phyloP scores from a whole-genome alignment of 2,113 vertebrate genomes.

The Cyphomyrus plagiostoma region DNA sequence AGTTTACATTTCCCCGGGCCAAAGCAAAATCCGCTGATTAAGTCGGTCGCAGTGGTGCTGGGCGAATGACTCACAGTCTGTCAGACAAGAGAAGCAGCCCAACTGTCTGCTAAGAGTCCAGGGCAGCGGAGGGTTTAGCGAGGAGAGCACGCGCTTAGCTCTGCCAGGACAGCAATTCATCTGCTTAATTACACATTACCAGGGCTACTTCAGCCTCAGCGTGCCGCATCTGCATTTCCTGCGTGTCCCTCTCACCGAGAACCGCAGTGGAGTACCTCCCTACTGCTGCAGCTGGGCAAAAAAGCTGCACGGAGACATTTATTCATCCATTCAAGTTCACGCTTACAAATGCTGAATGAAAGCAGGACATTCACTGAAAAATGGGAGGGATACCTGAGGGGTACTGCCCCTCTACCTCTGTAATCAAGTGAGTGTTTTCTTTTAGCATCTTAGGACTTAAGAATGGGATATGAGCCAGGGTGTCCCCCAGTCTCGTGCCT shows the following conservation, averaged over 20 bases:
- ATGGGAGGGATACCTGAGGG: background rate
- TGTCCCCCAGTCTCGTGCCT: background rate
- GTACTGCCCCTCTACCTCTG: background rate
- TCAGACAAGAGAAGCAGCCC: constrained; percentile 14
- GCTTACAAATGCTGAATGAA: background rate
- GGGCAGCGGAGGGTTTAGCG: constrained; percentile 29
- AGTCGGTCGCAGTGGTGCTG: constrained; percentile 19
- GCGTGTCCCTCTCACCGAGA: background rate
- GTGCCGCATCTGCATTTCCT: background rate
- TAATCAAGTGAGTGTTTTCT: background rate
- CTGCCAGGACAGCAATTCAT: constrained; percentile 19
- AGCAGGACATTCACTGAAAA: background rate
- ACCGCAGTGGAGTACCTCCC: background rate
- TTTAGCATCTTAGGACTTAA: background rate
- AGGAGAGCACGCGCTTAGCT: constrained; percentile 5
- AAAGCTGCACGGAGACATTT: background rate
- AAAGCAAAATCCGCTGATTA: constrained; percentile 49
- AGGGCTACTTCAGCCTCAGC: background rate
- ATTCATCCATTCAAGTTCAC: background rate
- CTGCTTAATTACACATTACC: constrained; percentile 15
- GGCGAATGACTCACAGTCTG: constrained; percentile 20
- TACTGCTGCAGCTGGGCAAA: background rate
- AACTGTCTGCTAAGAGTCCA: constrained; percentile 1
- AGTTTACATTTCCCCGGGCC: constrained; percentile 44
- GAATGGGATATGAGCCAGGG: background rate